These are phyloP conservation scores for Epizoanthus rinbou DNA, from an alignment of 92 coral and sea anemone genomes.

Conservation along the genomic window DNA sequence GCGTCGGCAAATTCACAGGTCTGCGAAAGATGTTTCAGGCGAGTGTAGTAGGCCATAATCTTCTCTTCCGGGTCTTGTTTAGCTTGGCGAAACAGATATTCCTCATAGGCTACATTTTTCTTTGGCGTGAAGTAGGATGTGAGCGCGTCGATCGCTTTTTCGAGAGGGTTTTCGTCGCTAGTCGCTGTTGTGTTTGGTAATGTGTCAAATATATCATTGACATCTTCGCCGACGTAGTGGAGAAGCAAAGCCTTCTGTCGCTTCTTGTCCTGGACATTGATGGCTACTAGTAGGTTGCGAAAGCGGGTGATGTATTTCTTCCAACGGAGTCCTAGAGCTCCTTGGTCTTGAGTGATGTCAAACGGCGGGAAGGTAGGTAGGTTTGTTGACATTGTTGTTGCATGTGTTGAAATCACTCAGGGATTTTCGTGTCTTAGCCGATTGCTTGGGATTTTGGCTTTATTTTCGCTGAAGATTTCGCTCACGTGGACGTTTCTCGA, in stretches of 20 bases:
- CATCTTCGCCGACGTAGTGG: conserved; percentile 63
- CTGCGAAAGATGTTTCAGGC: conserved; percentile 22
- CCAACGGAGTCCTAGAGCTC: conserved; percentile 42
- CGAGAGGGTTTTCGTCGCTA: conserved; percentile 39
- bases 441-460: too few species aligned
- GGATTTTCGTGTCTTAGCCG: too few species aligned
- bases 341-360: conserved; percentile 40
- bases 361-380: conserved; percentile 50
- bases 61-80: conserved; percentile 43
- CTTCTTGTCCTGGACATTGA: conserved; percentile 6
- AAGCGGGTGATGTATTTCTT: conserved; percentile 30
- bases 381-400: conserved; percentile 31
- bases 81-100: conserved; percentile 47
- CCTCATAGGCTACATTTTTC: conserved; percentile 42
- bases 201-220: conserved; percentile 49
- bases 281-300: conserved; percentile 38
- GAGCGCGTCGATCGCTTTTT: conserved; percentile 44
- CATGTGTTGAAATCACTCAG: too few species aligned
- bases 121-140: conserved; percentile 49
- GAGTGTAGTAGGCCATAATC: conserved; percentile 35
- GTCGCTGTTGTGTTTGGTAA: conserved; percentile 35
- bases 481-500: conserved; percentile 30
- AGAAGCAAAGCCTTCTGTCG: conserved; percentile 43
- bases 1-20: conserved; percentile 49
- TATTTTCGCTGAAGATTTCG: too few species aligned